These are phyloP conservation scores for Pterocles gutturalis DNA, from an alignment of 2,113 vertebrate species.

Conservation along the genomic window DNA sequence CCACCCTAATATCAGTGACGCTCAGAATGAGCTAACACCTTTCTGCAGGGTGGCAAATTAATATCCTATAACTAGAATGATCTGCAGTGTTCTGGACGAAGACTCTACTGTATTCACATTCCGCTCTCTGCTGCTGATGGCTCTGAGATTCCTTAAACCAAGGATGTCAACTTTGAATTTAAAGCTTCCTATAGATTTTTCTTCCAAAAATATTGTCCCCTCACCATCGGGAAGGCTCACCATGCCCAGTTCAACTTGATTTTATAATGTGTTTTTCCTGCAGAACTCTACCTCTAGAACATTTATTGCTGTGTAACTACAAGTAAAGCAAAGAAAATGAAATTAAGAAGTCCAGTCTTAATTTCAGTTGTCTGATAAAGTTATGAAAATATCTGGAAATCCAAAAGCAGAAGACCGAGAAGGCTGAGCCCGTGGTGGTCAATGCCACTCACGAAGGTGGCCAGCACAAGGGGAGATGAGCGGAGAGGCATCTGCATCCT, in stretches of 20 bases:
- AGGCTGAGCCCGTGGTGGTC: not conserved
- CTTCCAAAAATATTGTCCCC: not conserved
- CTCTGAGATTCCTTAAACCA: not conserved
- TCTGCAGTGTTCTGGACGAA: accelerated
- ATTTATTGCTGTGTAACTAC: not conserved
- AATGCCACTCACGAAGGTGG: accelerated
- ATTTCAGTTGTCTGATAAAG: not conserved
- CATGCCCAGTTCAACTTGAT: not conserved
- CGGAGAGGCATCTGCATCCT: not conserved
- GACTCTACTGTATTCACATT: not conserved
- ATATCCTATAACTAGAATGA: not conserved
- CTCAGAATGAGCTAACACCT: conserved; percentile 23
- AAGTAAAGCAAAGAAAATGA: not conserved
- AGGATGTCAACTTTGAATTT: not conserved
- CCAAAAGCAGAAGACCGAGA: not conserved
- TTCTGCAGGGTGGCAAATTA: conserved; percentile 3
- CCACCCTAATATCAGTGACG: not conserved
- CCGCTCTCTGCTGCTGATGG: not conserved
- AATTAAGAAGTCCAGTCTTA: not conserved
- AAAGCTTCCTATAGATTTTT: not conserved
- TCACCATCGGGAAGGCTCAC: not conserved
- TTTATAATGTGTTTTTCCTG: not conserved
- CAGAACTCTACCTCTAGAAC: not conserved
- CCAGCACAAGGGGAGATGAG: not conserved
- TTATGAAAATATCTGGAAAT: not conserved